phyloP scores from a whole-genome alignment of 92 coral and sea anemone species.

The Epizoanthus ramosus region DNA sequence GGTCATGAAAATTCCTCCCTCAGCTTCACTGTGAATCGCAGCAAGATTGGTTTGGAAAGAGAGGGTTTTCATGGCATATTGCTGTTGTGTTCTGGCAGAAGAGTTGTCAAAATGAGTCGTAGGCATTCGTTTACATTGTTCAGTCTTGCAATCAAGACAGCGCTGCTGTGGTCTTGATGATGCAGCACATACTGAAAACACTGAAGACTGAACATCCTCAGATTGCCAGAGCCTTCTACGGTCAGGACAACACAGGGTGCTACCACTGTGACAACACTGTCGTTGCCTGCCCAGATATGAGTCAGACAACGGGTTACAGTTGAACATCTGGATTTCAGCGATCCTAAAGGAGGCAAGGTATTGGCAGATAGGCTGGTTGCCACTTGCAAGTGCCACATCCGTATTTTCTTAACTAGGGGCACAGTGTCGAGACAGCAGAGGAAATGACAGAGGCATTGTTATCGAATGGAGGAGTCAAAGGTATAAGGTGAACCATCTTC shows the following conservation, averaged over 20 bases:
- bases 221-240: conserved; percentile 27
- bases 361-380: conserved; percentile 53
- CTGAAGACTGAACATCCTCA: conserved; percentile 33
- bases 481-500: no score
- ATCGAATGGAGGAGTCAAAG: conserved; percentile 45
- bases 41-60: not conserved
- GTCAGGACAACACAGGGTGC: conserved; percentile 54
- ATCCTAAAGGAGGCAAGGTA: conserved; percentile 55
- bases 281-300: conserved; percentile 24
- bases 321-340: conserved; percentile 39
- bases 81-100: conserved; percentile 40
- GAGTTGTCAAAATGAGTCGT: conserved; percentile 21
- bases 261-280: conserved; percentile 51
- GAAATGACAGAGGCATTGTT: conserved; percentile 45
- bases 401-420: conserved; percentile 52
- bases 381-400: conserved; percentile 50
- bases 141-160: conserved; percentile 50
- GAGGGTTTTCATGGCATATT: not conserved
- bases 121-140: conserved; percentile 20
- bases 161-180: conserved; percentile 43
- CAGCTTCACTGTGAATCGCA: conserved; percentile 41
- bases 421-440: conserved; percentile 45
- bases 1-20: conserved; percentile 21
- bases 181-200: conserved; percentile 41
- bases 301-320: conserved; percentile 47